phyloP scores from a whole-genome alignment of 2,888 invertebrate genomes.

The Mythimna ferrago region DNA sequence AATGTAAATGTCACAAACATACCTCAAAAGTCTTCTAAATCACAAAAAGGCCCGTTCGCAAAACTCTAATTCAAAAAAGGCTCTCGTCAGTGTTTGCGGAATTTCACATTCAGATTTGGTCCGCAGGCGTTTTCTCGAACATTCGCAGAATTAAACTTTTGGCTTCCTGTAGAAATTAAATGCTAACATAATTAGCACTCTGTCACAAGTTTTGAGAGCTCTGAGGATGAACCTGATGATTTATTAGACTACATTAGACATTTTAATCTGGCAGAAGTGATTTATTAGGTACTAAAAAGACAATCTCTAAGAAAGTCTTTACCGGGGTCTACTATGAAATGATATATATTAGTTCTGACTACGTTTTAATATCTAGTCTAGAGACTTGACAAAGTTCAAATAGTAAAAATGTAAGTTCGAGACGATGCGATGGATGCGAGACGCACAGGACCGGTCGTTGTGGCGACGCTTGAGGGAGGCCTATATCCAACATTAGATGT shows the following conservation, averaged over 20 bases:
- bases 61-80: slow-evolving; percentile 31
- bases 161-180: slow-evolving; percentile 63
- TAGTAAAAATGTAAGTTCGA: no score
- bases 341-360: not conserved
- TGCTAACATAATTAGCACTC: slow-evolving; percentile 57
- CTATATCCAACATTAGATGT: no score
- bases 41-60: not conserved
- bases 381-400: no score
- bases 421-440: no score
- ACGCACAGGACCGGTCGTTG: no score
- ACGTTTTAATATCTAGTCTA: no score
- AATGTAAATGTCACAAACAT: not conserved
- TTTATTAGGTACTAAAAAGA: slow-evolving; percentile 9
- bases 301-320: not conserved
- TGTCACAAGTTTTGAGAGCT: slow-evolving; percentile 38
- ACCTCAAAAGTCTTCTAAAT: not conserved
- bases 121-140: slow-evolving; percentile 35
- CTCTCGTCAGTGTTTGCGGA: slow-evolving; percentile 35
- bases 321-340: not conserved
- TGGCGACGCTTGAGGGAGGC: no score
- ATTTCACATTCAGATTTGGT: slow-evolving; percentile 46
- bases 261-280: slow-evolving; percentile 23
- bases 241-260: slow-evolving; percentile 17
- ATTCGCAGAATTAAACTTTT: slow-evolving; percentile 52
- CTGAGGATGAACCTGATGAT: slow-evolving; percentile 12